Base-by-base conservation (phyloP, 2,797 vertebrate genomes). In the Labeo calbasu region DNA sequence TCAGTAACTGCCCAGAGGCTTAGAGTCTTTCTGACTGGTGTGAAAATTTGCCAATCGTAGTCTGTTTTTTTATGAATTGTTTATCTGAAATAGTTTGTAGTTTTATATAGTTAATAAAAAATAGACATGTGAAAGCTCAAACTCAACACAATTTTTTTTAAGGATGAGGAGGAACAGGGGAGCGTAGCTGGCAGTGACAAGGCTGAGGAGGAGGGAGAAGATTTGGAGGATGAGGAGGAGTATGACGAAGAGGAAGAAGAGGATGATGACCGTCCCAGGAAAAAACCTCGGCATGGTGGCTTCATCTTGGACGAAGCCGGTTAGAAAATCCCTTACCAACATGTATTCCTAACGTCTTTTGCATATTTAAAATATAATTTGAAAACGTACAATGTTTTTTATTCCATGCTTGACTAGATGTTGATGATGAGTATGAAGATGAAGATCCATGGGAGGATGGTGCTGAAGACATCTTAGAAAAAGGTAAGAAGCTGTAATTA, bases 271-370 rank as follows among this genome's bases (percentile, higher is more conserved):
- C 95, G 97, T 0, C 97, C 96, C 0, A 91, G 96, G 36, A 99
- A 98, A 86, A 98, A 97, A 82, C 96, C 96, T 0, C 91, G 95
- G 8, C 96, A 98, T 0, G 97, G 97, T 0, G 97, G 97, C 0
- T 98, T 98, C 88, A 98, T 99, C 88, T 92, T 99, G 90, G 97
- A 98, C 0, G 97, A 98, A 91, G 97, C 97, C 5, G 97, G 97
- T 99, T 93, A 51, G 88, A 61, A 21, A 72, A 10, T 53, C 61
- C n/a, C 43, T 55, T 19, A 10, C 7, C 28, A 10, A 28, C 70
- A 21, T 13, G 6, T 17, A 23, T 36, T 23, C 48, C 13, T 12
- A 53, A 10, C 75, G 2, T 84, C 12, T 87, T 23, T 19, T 55
- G 59, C 25, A 57, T 15, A 21, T 7, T 10, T 1, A 53, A 14